Evolutionary conservation across 2,888 invertebrate species (phyloP), one percentile per base, ranked within the genome.

Genomic region (Fabriciana adippe): DNA sequence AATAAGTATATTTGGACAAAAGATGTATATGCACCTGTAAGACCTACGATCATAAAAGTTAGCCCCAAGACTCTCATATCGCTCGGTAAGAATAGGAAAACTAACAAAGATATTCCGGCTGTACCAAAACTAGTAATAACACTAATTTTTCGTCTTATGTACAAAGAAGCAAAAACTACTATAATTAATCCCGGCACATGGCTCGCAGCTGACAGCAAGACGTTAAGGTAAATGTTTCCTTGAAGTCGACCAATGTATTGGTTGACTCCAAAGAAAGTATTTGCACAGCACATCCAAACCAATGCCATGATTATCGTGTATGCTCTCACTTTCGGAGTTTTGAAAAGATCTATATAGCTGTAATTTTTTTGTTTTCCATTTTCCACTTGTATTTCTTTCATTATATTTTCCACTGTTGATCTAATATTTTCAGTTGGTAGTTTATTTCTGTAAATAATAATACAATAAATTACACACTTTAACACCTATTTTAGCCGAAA

Each of bases 181-280:
- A 88, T 70, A 56, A 89, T 60, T 60, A 88, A 68, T 11, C 85
- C 88, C 8, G 90, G 89, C 1, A 79, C 70, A 1, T 87, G 81
- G 48, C 81, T 81, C 2, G 79, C 74, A 6, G 88, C 97, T 15
- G 96, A 95, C 6, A 97, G 84, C 62, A 96, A 94, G 54, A 97
- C 96, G 80, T 97, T 97, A 2, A 96, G 72, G 80, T 97, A 97
- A 63, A 97, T 94, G 78, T 97, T 93, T 3, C 97, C 97, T 64
- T 95, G 95, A 16, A 96, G 88, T 70, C 95, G 94, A 0, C 96
- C 96, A 61, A 96, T 95, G 81, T 96, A 97, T 79, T 97, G 96
- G 26, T 96, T 95, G 51, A 97, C 93, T 0, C 97, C 97, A 77
- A 96, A 98, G 84, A 96, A 96, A 60, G 96, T 95, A 82, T 97